These are phyloP conservation scores for Abrostola triplasia DNA, from an alignment of 2,888 invertebrate genomes.

Conservation along the genomic window DNA sequence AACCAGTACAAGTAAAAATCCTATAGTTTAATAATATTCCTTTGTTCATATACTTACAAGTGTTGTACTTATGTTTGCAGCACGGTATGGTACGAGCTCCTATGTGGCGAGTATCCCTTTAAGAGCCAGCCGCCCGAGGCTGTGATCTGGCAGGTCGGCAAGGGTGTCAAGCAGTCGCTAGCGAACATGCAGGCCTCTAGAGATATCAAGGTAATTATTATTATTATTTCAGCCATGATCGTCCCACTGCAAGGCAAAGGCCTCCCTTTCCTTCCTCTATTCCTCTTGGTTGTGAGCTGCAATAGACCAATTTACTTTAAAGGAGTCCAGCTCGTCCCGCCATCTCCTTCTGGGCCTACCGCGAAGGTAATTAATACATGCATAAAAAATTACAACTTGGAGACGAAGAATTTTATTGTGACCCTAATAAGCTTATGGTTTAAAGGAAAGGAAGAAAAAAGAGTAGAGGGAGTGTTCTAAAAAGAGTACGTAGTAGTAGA, in stretches of 20 bases:
- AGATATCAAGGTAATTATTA: slow-evolving; percentile 95
- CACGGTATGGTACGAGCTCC: slow-evolving; percentile 99
- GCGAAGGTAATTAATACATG: too few relatives aligned
- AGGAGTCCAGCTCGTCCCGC: neutral
- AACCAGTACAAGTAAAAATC: neutral
- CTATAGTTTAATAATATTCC: neutral
- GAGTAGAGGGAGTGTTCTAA: too few relatives aligned
- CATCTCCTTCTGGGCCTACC: too few relatives aligned
- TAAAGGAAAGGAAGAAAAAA: too few relatives aligned
- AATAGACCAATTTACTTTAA: rapidly evolving
- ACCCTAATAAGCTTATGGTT: too few relatives aligned
- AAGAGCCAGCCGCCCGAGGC: slow-evolving; percentile 97
- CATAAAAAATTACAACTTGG: too few relatives aligned
- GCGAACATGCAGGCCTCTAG: slow-evolving; percentile 97
- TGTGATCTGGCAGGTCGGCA: slow-evolving; percentile 99
- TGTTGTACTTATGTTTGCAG: slow-evolving; percentile 80
- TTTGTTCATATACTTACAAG: neutral
- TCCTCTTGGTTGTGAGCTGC: too few relatives aligned
- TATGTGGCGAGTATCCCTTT: slow-evolving; percentile 99
- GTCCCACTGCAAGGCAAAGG: too few relatives aligned
- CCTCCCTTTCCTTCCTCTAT: too few relatives aligned
- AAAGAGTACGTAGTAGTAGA: too few relatives aligned
- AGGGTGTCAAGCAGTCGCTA: slow-evolving; percentile 98
- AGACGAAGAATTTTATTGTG: too few relatives aligned
- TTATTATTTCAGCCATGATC: too few relatives aligned